Conservation (phyloP, 2,888 invertebrate genomes). For the Hipparchia semele region DNA sequence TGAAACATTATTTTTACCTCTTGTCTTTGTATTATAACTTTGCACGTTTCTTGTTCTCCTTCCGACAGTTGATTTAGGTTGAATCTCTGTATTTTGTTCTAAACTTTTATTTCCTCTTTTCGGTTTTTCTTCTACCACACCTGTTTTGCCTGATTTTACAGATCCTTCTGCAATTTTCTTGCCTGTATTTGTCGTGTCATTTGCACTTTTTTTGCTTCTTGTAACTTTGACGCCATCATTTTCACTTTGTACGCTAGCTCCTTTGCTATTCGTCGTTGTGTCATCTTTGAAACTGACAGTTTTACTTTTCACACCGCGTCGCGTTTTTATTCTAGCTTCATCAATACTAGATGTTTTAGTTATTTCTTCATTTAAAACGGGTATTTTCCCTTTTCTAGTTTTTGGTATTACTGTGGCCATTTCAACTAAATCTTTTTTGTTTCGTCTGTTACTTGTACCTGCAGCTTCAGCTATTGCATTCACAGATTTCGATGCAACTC, state of each 20-base stretch:
- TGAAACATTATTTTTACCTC: neutral
- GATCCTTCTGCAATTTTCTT: neutral
- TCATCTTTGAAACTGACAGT: constrained; percentile 7
- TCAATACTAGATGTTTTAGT: neutral
- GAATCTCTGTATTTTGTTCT: neutral
- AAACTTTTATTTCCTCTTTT: constrained; percentile 2
- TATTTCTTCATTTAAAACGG: neutral
- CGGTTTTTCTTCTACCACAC: neutral
- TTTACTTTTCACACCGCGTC: neutral
- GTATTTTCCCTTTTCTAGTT: neutral
- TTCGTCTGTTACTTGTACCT: neutral
- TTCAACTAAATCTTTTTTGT: neutral
- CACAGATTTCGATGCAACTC: constrained; percentile 1
- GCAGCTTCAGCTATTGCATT: neutral
- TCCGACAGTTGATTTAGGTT: neutral
- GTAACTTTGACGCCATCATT: neutral
- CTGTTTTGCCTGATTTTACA: neutral
- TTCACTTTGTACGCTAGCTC: neutral
- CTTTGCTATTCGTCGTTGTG: neutral
- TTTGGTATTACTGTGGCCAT: neutral
- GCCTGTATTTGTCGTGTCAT: neutral
- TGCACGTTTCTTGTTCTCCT: neutral
- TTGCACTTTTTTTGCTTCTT: constrained; percentile 1
- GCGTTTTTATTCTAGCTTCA: neutral
- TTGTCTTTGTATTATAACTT: neutral